Evolutionary conservation across 1,140 invertebrate species (phyloP).

Genomic region (Caenorhabditis tropicalis): DNA sequence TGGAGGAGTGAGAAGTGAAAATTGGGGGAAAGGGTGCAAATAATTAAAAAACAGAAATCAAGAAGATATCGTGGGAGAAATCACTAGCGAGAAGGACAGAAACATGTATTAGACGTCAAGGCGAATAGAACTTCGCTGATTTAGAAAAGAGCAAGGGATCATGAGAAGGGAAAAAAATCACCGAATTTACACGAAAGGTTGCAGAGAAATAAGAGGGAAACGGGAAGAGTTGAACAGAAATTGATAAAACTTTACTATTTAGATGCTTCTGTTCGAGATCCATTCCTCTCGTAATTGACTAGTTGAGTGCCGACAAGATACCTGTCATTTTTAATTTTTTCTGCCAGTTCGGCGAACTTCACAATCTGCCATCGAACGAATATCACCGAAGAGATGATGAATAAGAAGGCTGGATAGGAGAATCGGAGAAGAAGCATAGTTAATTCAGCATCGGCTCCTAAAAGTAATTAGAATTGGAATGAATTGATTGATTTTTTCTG

Average conservation of each 20-base stretch:
- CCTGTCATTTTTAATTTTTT: slow-evolving; percentile 96
- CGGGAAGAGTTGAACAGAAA: background rate
- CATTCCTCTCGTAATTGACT: slow-evolving; percentile 85
- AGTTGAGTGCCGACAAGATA: slow-evolving; percentile 89
- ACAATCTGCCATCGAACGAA: slow-evolving; percentile 82
- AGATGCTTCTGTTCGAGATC: background rate
- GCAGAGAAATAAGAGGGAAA: background rate
- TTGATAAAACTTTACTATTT: background rate
- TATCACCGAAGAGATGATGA: slow-evolving; percentile 78
- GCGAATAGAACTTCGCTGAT: background rate
- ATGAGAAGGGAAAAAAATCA: background rate
- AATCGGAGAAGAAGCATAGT: slow-evolving; percentile 83
- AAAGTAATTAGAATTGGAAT: background rate
- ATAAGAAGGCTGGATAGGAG: slow-evolving; percentile 87
- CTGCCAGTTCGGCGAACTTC: slow-evolving; percentile 91
- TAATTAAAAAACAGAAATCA: background rate
- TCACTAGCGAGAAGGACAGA: slow-evolving; percentile 5
- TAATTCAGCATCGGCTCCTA: slow-evolving; percentile 75
- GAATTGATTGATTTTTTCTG: no score
- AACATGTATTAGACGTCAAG: background rate
- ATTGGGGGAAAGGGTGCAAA: background rate
- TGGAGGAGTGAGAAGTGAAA: no score
- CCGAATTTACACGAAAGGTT: slow-evolving; percentile 3
- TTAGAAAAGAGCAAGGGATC: background rate
- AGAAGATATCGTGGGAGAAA: background rate